phyloP scores from a whole-genome alignment of 2,113 vertebrate genomes.

The Calidris pygmaea region DNA sequence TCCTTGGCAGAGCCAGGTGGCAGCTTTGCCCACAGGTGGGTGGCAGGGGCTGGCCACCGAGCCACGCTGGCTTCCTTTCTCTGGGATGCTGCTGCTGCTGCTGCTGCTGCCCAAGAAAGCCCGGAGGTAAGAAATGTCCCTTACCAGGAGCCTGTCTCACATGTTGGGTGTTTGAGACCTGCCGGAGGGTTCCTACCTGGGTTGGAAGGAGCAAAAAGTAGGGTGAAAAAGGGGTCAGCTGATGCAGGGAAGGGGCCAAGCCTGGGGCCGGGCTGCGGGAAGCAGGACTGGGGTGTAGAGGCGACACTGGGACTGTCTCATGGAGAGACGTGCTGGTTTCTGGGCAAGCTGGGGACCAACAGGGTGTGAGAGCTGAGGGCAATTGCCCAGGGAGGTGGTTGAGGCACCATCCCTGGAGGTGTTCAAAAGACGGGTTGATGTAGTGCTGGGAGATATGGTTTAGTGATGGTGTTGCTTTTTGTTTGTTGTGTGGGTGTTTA shows the following conservation, averaged over 20 bases:
- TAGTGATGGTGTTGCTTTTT: too few species aligned
- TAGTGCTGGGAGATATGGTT: too few species aligned
- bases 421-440: too few species aligned
- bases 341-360: background rate
- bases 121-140: background rate
- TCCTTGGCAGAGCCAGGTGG: rapidly evolving
- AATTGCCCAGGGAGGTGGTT: background rate
- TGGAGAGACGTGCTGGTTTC: background rate
- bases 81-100: background rate
- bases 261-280: background rate
- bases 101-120: background rate
- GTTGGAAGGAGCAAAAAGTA: background rate
- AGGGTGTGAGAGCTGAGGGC: background rate
- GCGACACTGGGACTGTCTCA: background rate
- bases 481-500: too few species aligned
- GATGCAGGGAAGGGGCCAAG: background rate
- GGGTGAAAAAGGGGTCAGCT: rapidly evolving
- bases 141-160: background rate
- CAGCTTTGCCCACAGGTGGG: background rate
- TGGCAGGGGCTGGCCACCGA: rapidly evolving
- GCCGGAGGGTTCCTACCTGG: too few species aligned
- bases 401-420: too few species aligned
- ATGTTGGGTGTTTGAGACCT: background rate
- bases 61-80: background rate
- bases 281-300: background rate